A percentile compares a stretch with the other conserved stretches of the same genome.
phyloP scores from a whole-genome alignment of 2,888 invertebrate species.

The Microchrysa polita region DNA sequence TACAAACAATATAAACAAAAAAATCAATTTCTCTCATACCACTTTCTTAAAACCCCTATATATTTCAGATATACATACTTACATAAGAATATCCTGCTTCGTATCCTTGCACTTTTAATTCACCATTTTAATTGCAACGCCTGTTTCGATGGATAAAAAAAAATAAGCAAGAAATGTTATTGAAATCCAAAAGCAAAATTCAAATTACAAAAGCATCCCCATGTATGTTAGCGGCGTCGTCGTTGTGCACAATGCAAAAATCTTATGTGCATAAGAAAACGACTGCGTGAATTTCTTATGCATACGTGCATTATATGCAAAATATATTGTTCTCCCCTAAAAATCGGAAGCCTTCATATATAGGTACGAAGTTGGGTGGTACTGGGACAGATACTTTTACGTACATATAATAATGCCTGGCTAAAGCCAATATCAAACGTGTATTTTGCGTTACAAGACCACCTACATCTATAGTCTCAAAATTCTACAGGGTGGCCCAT shows the following conservation, averaged over 20 bases:
- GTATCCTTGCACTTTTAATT: too few relatives aligned
- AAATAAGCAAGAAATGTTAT: too few relatives aligned
- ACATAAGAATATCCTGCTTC: too few relatives aligned
- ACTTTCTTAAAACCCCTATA: too few relatives aligned
- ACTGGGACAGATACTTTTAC: slow-evolving; percentile 23
- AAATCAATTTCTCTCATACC: too few relatives aligned
- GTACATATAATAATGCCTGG: slow-evolving; percentile 29
- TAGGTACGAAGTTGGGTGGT: neutral
- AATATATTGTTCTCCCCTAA: neutral
- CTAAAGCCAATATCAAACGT: slow-evolving; percentile 20
- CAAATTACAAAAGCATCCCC: slow-evolving; percentile 17
- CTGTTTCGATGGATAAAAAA: too few relatives aligned
- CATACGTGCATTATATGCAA: neutral
- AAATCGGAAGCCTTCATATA: neutral
- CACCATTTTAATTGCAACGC: too few relatives aligned
- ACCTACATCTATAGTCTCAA: slow-evolving; percentile 26
- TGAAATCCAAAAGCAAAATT: neutral
- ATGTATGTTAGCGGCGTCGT: neutral
- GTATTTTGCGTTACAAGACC: neutral
- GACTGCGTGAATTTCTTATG: slow-evolving; percentile 15
- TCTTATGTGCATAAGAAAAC: slow-evolving; percentile 34
- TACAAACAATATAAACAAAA: too few relatives aligned
- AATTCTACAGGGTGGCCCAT: too few relatives aligned
- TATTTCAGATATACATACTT: too few relatives aligned
- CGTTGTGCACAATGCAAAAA: neutral